These are phyloP conservation scores for Heterodera carotae DNA, from an alignment of 1,140 invertebrate species.

Conservation along the genomic window DNA sequence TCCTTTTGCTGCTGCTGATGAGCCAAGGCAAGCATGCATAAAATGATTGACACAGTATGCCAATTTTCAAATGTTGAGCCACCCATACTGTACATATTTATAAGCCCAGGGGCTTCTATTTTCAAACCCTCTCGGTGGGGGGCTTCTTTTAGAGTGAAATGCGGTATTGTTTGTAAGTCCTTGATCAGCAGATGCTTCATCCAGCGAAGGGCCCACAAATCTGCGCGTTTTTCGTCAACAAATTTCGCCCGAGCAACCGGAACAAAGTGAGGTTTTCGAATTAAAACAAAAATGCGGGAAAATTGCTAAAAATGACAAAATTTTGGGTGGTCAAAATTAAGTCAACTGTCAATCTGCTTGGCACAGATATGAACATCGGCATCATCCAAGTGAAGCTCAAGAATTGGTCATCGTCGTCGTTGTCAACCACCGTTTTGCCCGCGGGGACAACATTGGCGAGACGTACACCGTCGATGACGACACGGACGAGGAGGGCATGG, in stretches of 20 bases:
- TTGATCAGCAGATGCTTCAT: not conserved
- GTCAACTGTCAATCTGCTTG: no score
- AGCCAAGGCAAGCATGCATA: not conserved
- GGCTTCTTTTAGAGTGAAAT: no score
- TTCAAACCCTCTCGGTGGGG: no score
- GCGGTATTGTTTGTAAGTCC: not conserved
- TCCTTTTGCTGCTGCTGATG: not conserved
- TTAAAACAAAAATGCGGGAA: not conserved
- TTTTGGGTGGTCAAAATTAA: not conserved
- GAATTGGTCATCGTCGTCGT: constrained; percentile 18
- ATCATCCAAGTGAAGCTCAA: constrained; percentile 30
- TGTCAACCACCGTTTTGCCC: constrained; percentile 6
- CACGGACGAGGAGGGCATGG: constrained; percentile 9
- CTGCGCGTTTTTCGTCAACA: constrained; percentile 1
- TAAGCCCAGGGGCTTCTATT: no score
- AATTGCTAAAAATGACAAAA: constrained; percentile 7
- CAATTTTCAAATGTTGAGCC: no score
- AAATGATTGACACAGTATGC: no score
- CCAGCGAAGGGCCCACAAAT: not conserved
- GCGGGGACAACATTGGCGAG: not conserved
- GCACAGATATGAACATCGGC: constrained; percentile 26
- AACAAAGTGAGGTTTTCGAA: not conserved
- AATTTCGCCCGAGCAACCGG: constrained; percentile 5
- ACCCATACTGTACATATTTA: no score
- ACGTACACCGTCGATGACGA: not conserved